Base-by-base conservation (phyloP, 2,888 invertebrate species). In the Drosophila pegasa region DNA sequence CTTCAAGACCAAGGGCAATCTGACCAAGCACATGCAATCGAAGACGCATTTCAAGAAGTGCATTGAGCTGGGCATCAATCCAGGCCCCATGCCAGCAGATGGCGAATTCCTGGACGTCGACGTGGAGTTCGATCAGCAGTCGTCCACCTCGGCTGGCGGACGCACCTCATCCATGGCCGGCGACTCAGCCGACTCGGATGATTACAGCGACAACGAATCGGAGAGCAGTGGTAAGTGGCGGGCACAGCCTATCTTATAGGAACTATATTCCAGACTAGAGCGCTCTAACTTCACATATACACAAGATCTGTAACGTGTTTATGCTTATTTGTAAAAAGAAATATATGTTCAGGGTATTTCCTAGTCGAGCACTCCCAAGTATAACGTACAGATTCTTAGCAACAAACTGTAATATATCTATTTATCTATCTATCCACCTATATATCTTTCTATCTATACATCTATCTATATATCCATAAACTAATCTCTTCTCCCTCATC, bases 21-120 rank as follows among this genome's bases (percentile, higher is more conserved):
- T 99, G 68, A 99, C 99, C 0, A 99, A 99, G 92, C 99, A 99
- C 92, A 98, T 99, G 97, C 98, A 98, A 92, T 98, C 99, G 62
- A 99, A 99, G 93, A 96, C 98, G 1, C 99, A 99, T 92, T 97
- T 96, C 89, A 98, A 98, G 92, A 97, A 97, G 90, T 98, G 98
- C 92, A 94, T 95, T 27, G 97, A 97, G 88, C 93, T 96, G 80
- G 97, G 96, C 71, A 95, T 97, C 75, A 94, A 94, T 88, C 97
- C 97, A 0, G 95, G 95, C 0, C 95, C 95, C 0, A 94, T 94
- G 41, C 92, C 93, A 0, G 96, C 96, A 78, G 95, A 95, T 29
- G 93, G 92, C 0, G 95, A 95, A 25, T 93, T 93, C 59, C 94
- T 94, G 9, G 94, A 94, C 63, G 93, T 93, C 12, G 94, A 94